Evolutionary conservation across 2,113 vertebrate species (phyloP).

Genomic region (Nerophis ophidion): DNA sequence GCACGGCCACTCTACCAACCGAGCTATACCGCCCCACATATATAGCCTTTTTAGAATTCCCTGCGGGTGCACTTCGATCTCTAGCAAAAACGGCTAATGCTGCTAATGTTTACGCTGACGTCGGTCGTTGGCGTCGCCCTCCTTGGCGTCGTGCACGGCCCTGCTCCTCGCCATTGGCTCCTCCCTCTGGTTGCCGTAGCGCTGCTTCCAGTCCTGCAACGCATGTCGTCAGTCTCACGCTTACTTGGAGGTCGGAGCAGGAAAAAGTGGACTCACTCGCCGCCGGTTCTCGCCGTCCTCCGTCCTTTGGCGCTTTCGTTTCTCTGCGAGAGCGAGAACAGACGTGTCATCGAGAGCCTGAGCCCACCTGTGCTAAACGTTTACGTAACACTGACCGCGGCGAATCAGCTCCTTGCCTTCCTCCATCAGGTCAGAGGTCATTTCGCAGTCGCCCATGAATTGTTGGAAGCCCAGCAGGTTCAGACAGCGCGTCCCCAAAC

Average conservation of each 20-base stretch:
- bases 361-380: too few species aligned
- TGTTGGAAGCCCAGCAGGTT: constrained; percentile 97
- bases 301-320: constrained; percentile 88
- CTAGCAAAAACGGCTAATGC: too few species aligned
- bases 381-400: constrained; percentile 70
- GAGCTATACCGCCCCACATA: too few species aligned
- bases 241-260: not conserved
- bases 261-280: constrained; percentile 72
- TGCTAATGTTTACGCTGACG: constrained; percentile 62
- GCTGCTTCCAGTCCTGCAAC: constrained; percentile 89
- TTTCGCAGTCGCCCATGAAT: constrained; percentile 92
- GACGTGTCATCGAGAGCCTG: not conserved
- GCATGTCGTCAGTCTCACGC: not conserved
- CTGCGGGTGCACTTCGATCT: too few species aligned
- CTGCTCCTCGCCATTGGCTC: constrained; percentile 79
- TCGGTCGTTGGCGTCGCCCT: constrained; percentile 70
- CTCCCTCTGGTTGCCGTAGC: constrained; percentile 83
- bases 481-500: constrained; percentile 92
- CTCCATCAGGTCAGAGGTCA: constrained; percentile 96
- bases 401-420: constrained; percentile 94
- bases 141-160: constrained; percentile 82
- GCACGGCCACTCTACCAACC: too few species aligned
- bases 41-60: too few species aligned
- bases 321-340: constrained; percentile 71
- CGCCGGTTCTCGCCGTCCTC: constrained; percentile 93